Conservation (phyloP, 2,113 vertebrate genomes). For the Otocyon megalotis region DNA sequence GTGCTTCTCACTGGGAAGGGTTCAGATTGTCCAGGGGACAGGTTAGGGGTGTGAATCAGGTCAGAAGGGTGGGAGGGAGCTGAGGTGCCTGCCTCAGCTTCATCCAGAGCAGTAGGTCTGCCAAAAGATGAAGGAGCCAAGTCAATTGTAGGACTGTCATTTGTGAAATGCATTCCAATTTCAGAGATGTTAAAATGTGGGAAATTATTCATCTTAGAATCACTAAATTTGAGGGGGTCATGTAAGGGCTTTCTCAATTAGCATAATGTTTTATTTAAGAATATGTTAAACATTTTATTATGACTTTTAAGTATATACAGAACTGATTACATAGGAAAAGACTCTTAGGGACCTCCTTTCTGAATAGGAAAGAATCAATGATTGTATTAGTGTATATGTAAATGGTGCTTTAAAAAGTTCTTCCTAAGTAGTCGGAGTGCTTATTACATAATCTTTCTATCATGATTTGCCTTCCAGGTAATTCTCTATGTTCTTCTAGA, state of each 20-base stretch:
- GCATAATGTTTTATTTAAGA: not conserved
- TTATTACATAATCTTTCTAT: not conserved
- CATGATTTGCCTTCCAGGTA: not conserved
- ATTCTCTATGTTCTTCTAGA: not conserved
- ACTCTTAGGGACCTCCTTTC: not conserved
- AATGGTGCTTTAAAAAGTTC: constrained; percentile 4
- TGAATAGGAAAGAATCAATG: not conserved
- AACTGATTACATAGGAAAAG: not conserved
- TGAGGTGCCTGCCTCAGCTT: not conserved
- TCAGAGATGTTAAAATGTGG: not conserved
- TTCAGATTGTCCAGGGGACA: not conserved
- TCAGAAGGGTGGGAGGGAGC: not conserved
- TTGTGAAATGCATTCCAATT: not conserved
- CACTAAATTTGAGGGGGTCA: not conserved
- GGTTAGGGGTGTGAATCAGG: not conserved
- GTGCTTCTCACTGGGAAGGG: not conserved
- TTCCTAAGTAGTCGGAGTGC: not conserved
- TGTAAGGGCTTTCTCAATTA: not conserved
- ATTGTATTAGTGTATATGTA: not conserved
- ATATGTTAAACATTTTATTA: not conserved
- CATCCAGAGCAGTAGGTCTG: too few relatives aligned
- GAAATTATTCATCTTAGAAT: not conserved
- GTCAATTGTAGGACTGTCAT: not conserved
- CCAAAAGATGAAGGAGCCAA: not conserved
- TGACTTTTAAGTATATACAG: not conserved